Evolutionary conservation across 2,888 invertebrate species (phyloP), one percentile per base, ranked within the genome.

Genomic region (Clunio marinus): DNA sequence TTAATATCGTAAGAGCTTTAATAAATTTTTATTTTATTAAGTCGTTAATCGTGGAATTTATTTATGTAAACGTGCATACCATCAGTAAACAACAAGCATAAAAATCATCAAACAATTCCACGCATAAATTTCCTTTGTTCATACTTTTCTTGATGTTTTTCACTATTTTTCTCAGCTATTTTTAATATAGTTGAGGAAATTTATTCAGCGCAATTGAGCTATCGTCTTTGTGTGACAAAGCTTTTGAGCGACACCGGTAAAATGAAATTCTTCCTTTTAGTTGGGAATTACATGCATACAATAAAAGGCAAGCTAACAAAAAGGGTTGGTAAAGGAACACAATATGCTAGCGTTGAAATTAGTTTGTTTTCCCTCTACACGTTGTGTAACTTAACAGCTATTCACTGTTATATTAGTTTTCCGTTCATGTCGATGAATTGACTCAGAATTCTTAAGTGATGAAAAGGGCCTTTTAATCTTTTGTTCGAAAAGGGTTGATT

Each of bases 361-460:
- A 51, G 51, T 51, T 51, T 51, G 51, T 22, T 51, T 58, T 58
- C 22, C 27, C 13, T 13, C 27, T 27, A 58, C 57, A 58, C 10
- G 17, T 10, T 58, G 27, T 27, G 7, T 51, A 55, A 55, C 51
- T 55, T 55, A 13, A 58, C 27, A 58, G 27, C 57, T 58, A n/a
- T n/a, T n/a, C n/a, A n/a, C n/a, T n/a, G n/a, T n/a, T n/a, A 27
- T 58, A 58, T 58, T 58, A 58, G 57, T 28, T 58, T 58, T 27
- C 27, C 57, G 27, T 58, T 58, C 27, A 13, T 3, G 35, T 35
- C 8, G 35, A 8, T 35, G 2, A 35, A n/a, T n/a, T n/a, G n/a
- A n/a, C 35, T 35, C 5, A 35, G 8, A 35, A 35, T 35, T 35
- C 41, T 15, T 15, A 41, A 3, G 41, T 15, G n/a, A 4, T 41